Evolutionary conservation across 2,888 invertebrate genomes (phyloP), one percentile per base, ranked within the genome.

Genomic region (Terebella lapidaria): DNA sequence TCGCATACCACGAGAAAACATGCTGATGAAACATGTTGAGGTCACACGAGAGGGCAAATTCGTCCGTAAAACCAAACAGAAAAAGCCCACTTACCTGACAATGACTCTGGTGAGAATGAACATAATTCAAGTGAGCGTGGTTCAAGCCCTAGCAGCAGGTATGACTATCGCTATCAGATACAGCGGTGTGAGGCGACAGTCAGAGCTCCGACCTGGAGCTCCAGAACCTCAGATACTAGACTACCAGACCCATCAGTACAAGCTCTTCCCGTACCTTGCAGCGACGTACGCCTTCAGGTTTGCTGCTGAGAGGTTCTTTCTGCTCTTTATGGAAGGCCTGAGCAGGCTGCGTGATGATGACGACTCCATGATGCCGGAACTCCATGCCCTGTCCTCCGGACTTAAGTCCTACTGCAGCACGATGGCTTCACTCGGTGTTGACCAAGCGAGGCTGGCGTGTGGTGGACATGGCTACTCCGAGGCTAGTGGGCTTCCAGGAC

Each of bases 351-450:
- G n/a, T n/a, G n/a, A n/a, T n/a, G n/a, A n/a, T n/a, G n/a, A n/a
- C n/a, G n/a, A n/a, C n/a, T n/a, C n/a, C n/a, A n/a, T n/a, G n/a
- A n/a, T n/a, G n/a, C n/a, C n/a, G n/a, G n/a, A n/a, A 90, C 80
- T 93, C 46, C 95, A 96, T 82, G 93, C 93, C 0, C 82, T 94
- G 28, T 88, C 94, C 0, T 92, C 94, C 76, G 94, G 94, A 72
- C 81, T 96, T 61, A 96, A 96, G 81, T 92, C 95, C 0, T 87
- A 92, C 52, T 87, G 87, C 63, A 88, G 92, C 1, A 84, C 87
- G 1, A 89, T 90, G 78, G 87, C 88, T 29, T 85, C 90, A 0
- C 81, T 81, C 57, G 89, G 88, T 47, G 87, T 94, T 28, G 95
- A 96, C 80, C 86, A 86, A 15, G 88, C 91, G 68, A 87, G 95